Base-by-base conservation (phyloP, 2,888 invertebrate species). In the Drosophila infuscata region DNA sequence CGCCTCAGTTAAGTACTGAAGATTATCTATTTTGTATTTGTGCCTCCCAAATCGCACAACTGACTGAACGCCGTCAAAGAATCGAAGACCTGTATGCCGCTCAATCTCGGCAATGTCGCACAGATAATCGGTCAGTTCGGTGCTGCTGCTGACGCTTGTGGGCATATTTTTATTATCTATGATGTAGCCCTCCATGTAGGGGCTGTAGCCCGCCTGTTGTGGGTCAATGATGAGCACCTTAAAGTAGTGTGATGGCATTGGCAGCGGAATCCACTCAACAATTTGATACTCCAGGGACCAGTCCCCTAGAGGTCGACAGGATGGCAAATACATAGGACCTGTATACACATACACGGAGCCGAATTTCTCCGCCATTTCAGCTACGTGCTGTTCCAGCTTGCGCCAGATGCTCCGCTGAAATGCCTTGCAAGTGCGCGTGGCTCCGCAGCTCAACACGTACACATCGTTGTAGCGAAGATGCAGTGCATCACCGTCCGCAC, bases 221-320 rank as follows among this genome's bases (percentile, higher is more conserved):
- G 79, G 54, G 7, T 87, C 89, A 35, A 88, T 70, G 7, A 87
- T 82, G 2, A 87, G 25, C 32, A 89, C 86, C 43, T 87, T 87
- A 20, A 87, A 87, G 9, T 76, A 87, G 32, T 89, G 86, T 20
- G 89, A 82, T 0, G 87, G 79, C 59, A 73, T 68, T 5, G 87
- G 87, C 15, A 68, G n/a, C 4, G 87, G 76, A 8, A 58, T 57
- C 79, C 83, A 76, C 32, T 82, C 66, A 30, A 70, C 54, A 33
- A 81, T 71, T 17, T 85, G 68, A 61, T 82, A 89, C 11, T 82
- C 86, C 36, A 89, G 33, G 0, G 63, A 48, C 79, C 86, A 87
- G 7, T 73, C 56, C 9, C 67, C 54, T 6, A 36, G 46, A 5
- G 36, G n/a, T 7, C 43, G 38, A 3, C 52, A 58, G 0, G 52